Base-by-base conservation (phyloP, 1,140 invertebrate species). In the Drosophila malerkotliana region DNA sequence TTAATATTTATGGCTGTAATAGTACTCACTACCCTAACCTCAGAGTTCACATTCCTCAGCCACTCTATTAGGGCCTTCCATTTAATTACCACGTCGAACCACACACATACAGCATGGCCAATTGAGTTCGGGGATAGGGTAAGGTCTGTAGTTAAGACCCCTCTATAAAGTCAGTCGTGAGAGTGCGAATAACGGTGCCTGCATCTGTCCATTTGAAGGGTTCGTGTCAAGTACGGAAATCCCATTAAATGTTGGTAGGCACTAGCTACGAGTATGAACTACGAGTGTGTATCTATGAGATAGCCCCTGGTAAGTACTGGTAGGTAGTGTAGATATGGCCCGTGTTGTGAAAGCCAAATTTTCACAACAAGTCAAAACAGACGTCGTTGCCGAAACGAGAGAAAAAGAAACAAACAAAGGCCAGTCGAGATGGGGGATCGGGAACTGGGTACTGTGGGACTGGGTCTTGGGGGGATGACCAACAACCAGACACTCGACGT, bases 301-400 rank as follows among this genome's bases (percentile, higher is more conserved):
- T 28, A 7, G 26, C 1, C 6, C 6, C 6, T 28, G 26, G 26
- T 21, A 21, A 2, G 21, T 3, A 21, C 6, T 28, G 26, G 26
- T 21, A 21, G 21, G 21, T 3, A 21, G 21, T 21, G 21, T 21
- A 21, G 21, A 21, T 21, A 21, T 21, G 26, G 4, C 26, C 5
- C 5, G 72, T 84, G 80, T 81, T 85, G 80, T 87, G 82, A 85
- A 85, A 85, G 78, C 78, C 82, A 75, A 85, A 87, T 82, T 87
- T 85, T 87, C 82, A 82, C 82, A 84, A 84, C 80, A 85, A 85
- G 84, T 87, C 82, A 85, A 87, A 85, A 82, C 79, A 83, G 63
- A 75, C 44, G 44, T 45, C 69, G 48, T 53, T 59, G 62, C 47
- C 64, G 67, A 8, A 47, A 21, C 7, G 44, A 44, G 41, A 44